Base-by-base conservation (phyloP, 2,888 invertebrate genomes). In the Lithophane semibrunnea region DNA sequence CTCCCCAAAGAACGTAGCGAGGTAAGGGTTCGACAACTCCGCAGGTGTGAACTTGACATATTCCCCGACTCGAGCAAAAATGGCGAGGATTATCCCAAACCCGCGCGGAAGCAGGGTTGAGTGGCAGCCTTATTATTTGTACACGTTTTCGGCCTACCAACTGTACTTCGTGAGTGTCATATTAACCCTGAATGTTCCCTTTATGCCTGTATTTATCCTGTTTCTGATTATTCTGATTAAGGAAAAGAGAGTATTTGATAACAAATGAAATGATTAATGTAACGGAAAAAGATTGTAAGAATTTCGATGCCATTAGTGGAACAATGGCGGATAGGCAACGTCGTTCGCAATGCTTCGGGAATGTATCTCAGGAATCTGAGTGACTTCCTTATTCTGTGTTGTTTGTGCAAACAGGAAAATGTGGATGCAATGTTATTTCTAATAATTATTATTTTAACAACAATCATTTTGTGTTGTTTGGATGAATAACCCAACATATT, bases 21-120 rank as follows among this genome's bases (percentile, higher is more conserved):
- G 44, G 69, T 64, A 73, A 78, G 61, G 80, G 68, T 75, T 83
- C 78, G 83, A 83, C 81, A 86, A 85, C 83, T 74, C 64, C 79
- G 61, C 88, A 89, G 86, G 90, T 90, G 88, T 89, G 89, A 88
- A 83, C 85, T 87, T 88, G 88, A 89, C 90, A 85, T 86, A 88
- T 90, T 84, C 73, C 76, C 74, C 52, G 75, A 61, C 79, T 80
- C 67, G 56, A 79, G 80, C 77, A 86, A 86, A 90, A 89, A 87
- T 84, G 79, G 80, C 71, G 58, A 64, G 78, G 84, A 87, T 89
- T 83, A 87, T 87, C 81, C 77, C 85, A n/a, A 42, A 77, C 74
- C 71, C 58, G 24, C 42, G 67, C 49, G 47, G 66, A 74, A 75
- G 77, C 65, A 60, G 79, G 74, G 74, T 84, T 83, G 87, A 88